phyloP scores from a whole-genome alignment of 2,113 vertebrate species.

The Neolamprologus variostigma region DNA sequence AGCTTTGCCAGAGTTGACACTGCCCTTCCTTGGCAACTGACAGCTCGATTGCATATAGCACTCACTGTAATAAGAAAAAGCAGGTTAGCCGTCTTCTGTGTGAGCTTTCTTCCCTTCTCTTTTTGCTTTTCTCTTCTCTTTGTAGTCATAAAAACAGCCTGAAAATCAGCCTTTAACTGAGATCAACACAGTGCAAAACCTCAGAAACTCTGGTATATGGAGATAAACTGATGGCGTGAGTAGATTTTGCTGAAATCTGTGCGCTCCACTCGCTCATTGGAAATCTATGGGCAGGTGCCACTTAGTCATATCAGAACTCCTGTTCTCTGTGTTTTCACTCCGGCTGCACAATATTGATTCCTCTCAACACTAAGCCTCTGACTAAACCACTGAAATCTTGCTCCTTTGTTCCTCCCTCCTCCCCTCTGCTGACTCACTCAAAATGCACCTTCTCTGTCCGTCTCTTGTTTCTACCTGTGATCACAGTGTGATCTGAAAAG shows the following conservation, averaged over 20 bases:
- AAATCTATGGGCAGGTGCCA: slow-evolving; percentile 34
- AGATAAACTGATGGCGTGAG: background rate
- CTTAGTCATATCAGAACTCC: slow-evolving; percentile 10
- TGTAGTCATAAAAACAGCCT: background rate
- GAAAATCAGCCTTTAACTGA: background rate
- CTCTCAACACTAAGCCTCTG: background rate
- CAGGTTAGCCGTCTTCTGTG: background rate
- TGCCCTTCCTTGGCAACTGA: background rate
- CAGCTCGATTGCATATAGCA: background rate
- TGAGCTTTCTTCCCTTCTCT: background rate
- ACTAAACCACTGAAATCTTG: background rate
- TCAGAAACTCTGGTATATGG: background rate
- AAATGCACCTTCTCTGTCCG: background rate
- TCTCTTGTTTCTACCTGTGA: background rate
- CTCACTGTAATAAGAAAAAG: background rate
- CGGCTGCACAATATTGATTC: background rate
- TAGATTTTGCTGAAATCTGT: background rate
- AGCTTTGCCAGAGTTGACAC: background rate
- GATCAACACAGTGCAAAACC: background rate
- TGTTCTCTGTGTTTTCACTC: background rate
- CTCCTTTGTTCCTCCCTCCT: background rate
- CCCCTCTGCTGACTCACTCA: background rate
- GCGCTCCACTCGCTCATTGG: background rate
- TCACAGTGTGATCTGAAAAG: background rate
- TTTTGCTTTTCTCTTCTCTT: background rate